A percentile compares a stretch with the other conserved stretches of the same genome.
phyloP scores from a whole-genome alignment of 2,888 invertebrate genomes.

The Chydorus sphaericus region DNA sequence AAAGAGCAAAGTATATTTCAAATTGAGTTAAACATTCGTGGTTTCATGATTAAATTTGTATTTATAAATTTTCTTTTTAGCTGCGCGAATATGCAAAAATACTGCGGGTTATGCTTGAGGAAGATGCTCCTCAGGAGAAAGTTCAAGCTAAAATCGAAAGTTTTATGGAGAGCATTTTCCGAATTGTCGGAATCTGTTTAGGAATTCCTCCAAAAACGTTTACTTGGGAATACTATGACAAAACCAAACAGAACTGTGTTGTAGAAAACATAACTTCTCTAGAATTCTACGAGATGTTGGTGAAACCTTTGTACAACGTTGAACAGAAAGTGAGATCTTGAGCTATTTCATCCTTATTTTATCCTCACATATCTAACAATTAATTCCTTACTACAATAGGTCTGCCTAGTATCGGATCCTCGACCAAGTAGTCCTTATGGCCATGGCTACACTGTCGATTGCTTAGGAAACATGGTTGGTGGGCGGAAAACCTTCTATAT shows the following conservation, averaged over 20 bases:
- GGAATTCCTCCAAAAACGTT: conserved; percentile 66
- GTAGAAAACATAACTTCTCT: conserved; percentile 60
- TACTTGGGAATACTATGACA: conserved; percentile 73
- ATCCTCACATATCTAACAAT: neutral
- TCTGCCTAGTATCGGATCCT: conserved; percentile 76
- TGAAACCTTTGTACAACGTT: conserved; percentile 62
- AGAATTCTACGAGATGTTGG: conserved; percentile 63
- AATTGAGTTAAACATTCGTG: neutral
- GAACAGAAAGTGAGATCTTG: conserved; percentile 51
- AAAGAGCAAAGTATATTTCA: conserved; percentile 67
- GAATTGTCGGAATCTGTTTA: conserved; percentile 68
- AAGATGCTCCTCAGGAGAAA: conserved; percentile 44
- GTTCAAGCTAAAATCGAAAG: conserved; percentile 45
- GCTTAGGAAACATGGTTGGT: conserved; percentile 72
- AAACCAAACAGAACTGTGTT: conserved; percentile 53
- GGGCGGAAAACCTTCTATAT: conserved; percentile 67
- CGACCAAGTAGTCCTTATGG: conserved; percentile 63
- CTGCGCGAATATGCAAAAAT: conserved; percentile 65
- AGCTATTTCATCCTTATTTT: neutral
- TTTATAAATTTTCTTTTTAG: conserved; percentile 31
- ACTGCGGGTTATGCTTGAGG: conserved; percentile 46
- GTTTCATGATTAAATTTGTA: neutral
- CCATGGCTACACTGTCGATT: conserved; percentile 70
- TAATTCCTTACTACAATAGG: conserved; percentile 32
- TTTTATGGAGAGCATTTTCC: conserved; percentile 61